These are phyloP conservation scores for Phortica magna DNA, from an alignment of 2,888 invertebrate species.

Conservation along the genomic window DNA sequence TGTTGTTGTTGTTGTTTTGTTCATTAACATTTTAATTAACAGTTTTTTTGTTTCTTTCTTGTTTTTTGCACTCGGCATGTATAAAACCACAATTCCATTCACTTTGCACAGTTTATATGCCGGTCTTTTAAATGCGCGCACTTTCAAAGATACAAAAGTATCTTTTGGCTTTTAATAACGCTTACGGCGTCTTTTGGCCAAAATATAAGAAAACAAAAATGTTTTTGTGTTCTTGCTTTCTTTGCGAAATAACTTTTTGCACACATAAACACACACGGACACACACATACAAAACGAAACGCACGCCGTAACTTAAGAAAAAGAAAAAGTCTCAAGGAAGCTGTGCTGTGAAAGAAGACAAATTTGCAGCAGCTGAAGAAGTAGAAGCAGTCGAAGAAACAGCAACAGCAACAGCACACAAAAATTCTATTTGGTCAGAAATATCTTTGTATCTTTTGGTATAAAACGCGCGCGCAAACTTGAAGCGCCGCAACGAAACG, in stretches of 20 bases:
- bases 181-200: background rate
- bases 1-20: background rate
- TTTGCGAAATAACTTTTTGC: slow-evolving; percentile 15
- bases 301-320: background rate
- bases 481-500: slow-evolving; percentile 69
- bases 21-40: background rate
- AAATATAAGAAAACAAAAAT: slow-evolving; percentile 2
- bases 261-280: slow-evolving; percentile 35
- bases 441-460: slow-evolving; percentile 44
- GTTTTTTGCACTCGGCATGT: background rate
- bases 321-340: too few relatives aligned
- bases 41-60: background rate
- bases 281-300: too few relatives aligned
- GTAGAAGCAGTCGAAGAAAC: slow-evolving; percentile 48
- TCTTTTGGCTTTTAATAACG: background rate
- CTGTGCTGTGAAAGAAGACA: background rate
- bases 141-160: background rate
- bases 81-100: too few relatives aligned
- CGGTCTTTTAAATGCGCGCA: background rate
- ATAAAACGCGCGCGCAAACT: slow-evolving; percentile 54
- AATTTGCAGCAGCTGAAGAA: too few relatives aligned
- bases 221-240: slow-evolving; percentile 21
- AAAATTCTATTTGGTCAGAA: slow-evolving; percentile 63
- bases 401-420: slow-evolving; percentile 39
- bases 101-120: background rate